phyloP scores from a whole-genome alignment of 2,888 invertebrate genomes.

The Cephus spinipes region DNA sequence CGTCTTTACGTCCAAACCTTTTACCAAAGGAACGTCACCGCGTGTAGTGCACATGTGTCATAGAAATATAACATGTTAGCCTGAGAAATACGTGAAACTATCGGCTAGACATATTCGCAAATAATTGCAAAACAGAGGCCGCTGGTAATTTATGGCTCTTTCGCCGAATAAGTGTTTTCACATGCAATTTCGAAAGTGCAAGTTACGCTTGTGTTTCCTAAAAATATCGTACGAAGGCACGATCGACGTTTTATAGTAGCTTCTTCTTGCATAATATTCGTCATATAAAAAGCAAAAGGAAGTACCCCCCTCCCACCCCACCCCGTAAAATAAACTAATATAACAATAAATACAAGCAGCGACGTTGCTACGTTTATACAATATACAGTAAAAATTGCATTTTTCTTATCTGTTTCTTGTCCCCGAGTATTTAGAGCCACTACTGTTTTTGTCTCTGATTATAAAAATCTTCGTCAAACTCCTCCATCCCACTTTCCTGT shows the following conservation, averaged over 20 bases:
- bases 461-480: slow-evolving; percentile 7
- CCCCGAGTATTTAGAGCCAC: slow-evolving; percentile 40
- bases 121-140: neutral
- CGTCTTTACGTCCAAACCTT: neutral
- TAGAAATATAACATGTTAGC: neutral
- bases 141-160: neutral
- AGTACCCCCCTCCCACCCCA: neutral
- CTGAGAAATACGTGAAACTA: neutral
- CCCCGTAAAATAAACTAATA: slow-evolving; percentile 25
- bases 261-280: slow-evolving; percentile 46
- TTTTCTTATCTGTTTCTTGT: slow-evolving; percentile 23
- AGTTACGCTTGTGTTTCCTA: slow-evolving; percentile 3
- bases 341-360: slow-evolving; percentile 53
- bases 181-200: neutral
- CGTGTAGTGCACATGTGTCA: neutral
- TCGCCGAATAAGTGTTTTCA: neutral
- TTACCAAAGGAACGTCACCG: neutral
- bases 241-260: slow-evolving; percentile 51
- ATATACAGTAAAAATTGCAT: slow-evolving; percentile 45
- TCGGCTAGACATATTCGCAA: neutral
- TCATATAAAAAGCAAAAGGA: slow-evolving; percentile 39
- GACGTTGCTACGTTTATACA: slow-evolving; percentile 43
- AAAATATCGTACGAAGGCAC: slow-evolving; percentile 55
- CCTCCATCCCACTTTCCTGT: slow-evolving; percentile 1
- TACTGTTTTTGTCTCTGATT: slow-evolving; percentile 31